Percentiles rank a stretch among this genome's conserved stretches.
Evolutionary conservation across 2,113 vertebrate genomes (phyloP).

Genomic region (Anser cygnoides): DNA sequence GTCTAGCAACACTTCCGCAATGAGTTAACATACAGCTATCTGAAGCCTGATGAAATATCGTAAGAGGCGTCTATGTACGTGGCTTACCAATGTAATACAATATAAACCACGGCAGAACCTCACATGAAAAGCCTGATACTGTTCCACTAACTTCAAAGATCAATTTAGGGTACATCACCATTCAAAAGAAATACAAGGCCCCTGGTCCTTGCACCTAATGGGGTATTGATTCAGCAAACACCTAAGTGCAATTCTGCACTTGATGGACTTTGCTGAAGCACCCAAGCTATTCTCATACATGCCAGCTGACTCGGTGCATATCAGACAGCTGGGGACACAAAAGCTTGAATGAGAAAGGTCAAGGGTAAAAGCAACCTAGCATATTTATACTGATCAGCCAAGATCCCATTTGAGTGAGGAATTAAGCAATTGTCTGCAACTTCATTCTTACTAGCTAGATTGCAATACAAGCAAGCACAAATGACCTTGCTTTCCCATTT

Average conservation of each 20-base stretch:
- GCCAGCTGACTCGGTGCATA: rapidly evolving
- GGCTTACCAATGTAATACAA: not conserved
- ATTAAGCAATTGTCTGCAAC: not conserved
- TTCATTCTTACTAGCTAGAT: not conserved
- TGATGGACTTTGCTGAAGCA: not conserved
- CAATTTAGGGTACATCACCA: not conserved
- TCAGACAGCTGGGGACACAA: rapidly evolving
- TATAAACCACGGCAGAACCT: not conserved
- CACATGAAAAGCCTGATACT: not conserved
- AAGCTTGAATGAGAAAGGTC: not conserved
- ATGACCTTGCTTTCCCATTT: not conserved
- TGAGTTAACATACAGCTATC: not conserved
- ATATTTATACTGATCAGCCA: not conserved
- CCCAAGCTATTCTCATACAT: not conserved
- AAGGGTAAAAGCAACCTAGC: not conserved
- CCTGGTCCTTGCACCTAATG: not conserved
- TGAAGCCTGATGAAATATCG: not conserved
- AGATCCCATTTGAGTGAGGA: not conserved
- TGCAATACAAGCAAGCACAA: not conserved
- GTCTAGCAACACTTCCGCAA: not conserved
- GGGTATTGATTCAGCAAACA: not conserved
- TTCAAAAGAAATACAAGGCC: not conserved
- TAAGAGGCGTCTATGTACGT: not conserved
- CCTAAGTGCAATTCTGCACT: not conserved
- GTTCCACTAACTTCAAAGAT: not conserved